These are phyloP conservation scores for Drosophila kurseongensis DNA, from an alignment of 1,140 invertebrate genomes.

Conservation along the genomic window DNA sequence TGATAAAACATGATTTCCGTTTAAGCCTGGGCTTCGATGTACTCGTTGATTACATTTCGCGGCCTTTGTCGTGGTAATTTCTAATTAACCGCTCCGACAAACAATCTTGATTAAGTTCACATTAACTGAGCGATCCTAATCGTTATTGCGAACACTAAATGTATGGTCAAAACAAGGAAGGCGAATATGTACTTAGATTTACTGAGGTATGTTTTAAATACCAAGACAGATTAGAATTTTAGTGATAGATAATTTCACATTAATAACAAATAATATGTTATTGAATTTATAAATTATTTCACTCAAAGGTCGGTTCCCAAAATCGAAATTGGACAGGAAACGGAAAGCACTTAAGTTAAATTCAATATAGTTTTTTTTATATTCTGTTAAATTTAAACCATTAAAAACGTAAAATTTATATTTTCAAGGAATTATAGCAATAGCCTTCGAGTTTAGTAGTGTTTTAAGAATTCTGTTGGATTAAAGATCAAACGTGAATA, in stretches of 20 bases:
- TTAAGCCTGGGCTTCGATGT: slow-evolving; percentile 9
- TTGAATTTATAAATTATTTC: background rate
- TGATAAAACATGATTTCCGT: slow-evolving; percentile 34
- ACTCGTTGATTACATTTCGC: slow-evolving; percentile 23
- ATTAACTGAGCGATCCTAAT: slow-evolving; percentile 14
- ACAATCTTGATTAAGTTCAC: slow-evolving; percentile 22
- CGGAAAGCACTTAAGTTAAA: no score
- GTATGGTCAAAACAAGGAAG: slow-evolving; percentile 18
- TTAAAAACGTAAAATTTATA: background rate
- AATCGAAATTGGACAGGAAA: no score
- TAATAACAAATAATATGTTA: background rate
- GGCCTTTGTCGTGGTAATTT: slow-evolving; percentile 14
- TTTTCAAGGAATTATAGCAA: no score
- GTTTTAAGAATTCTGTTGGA: background rate
- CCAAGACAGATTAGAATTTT: background rate
- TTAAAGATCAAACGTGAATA: background rate
- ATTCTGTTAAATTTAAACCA: no score
- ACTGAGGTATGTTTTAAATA: background rate
- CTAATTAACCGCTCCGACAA: slow-evolving; percentile 22
- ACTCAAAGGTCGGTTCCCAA: no score
- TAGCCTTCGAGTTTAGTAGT: background rate
- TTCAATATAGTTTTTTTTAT: no score
- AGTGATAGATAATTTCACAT: no score
- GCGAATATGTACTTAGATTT: background rate
- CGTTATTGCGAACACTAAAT: slow-evolving; percentile 22